Percentiles rank a stretch among this genome's conserved stretches.
Evolutionary conservation across 2,113 vertebrate species (phyloP).

Genomic region (Myodes glareolus): DNA sequence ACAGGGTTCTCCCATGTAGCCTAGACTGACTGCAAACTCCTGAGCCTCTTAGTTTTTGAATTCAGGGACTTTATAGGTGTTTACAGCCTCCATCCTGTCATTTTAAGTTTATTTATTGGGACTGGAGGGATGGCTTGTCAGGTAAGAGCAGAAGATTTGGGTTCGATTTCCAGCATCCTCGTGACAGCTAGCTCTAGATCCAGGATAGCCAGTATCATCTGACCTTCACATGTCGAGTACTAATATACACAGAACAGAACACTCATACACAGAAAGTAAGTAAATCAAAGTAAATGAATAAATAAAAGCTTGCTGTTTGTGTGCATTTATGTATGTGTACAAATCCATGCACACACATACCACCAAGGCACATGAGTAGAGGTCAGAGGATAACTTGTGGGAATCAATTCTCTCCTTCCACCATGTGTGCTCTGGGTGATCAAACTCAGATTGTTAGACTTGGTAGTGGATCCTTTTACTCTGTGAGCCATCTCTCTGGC

Average conservation of each 20-base stretch:
- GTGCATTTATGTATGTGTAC: neutral
- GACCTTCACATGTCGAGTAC: neutral
- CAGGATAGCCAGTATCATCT: neutral
- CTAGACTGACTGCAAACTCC: neutral
- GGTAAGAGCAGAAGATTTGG: neutral
- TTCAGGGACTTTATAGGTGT: neutral
- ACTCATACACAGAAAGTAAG: neutral
- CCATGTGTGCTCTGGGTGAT: neutral
- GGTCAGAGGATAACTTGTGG: neutral
- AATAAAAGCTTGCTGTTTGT: neutral
- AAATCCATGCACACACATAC: neutral
- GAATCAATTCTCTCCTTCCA: neutral
- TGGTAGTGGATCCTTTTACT: neutral
- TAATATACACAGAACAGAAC: neutral
- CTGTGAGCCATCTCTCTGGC: neutral
- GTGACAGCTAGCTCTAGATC: neutral
- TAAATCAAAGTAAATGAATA: neutral
- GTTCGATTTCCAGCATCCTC: neutral
- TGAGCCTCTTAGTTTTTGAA: neutral
- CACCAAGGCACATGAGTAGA: neutral
- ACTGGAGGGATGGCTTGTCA: neutral
- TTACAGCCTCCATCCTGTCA: neutral
- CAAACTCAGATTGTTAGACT: neutral
- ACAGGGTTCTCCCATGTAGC: neutral
- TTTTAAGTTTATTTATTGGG: neutral